A percentile compares a stretch with the other conserved stretches of the same genome.
Evolutionary conservation across 2,888 invertebrate genomes (phyloP).

Genomic region (Microctonus hyperodae): DNA sequence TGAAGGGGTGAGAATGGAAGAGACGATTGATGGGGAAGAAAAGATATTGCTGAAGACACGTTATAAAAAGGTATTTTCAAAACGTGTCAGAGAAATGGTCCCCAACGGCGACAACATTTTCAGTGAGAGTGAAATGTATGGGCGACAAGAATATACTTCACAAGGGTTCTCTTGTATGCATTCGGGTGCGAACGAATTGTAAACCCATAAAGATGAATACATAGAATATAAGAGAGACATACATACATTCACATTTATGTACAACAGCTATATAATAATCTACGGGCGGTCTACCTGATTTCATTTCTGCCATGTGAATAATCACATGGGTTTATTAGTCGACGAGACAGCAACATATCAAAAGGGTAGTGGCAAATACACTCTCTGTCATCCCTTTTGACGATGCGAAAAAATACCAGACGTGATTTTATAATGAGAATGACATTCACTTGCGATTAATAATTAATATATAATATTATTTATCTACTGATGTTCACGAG

Average conservation of each 20-base stretch:
- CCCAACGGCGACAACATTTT: slow-evolving; percentile 28
- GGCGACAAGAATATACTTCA: not conserved
- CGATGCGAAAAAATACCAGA: not conserved
- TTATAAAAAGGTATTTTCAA: slow-evolving; percentile 12
- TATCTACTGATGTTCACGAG: not conserved
- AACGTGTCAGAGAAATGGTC: slow-evolving; percentile 12
- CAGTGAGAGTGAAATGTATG: slow-evolving; percentile 20
- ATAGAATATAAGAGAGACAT: not conserved
- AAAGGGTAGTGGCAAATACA: not conserved
- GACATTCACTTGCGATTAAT: slow-evolving; percentile 9
- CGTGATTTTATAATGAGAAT: not conserved
- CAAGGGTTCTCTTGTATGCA: not conserved
- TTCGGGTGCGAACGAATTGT: slow-evolving; percentile 1
- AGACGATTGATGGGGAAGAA: slow-evolving; percentile 13
- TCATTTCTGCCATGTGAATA: slow-evolving; percentile 14
- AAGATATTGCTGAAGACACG: slow-evolving; percentile 17
- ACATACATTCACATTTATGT: not conserved
- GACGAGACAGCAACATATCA: not conserved
- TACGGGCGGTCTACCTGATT: slow-evolving; percentile 19
- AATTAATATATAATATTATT: not conserved
- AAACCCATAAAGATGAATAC: not conserved
- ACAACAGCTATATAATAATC: not conserved
- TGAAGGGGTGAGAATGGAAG: slow-evolving; percentile 1
- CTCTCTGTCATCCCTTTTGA: slow-evolving; percentile 5
- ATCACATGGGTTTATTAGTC: slow-evolving; percentile 17